phyloP scores from a whole-genome alignment of 2,113 vertebrate species.

The Panurus biarmicus region DNA sequence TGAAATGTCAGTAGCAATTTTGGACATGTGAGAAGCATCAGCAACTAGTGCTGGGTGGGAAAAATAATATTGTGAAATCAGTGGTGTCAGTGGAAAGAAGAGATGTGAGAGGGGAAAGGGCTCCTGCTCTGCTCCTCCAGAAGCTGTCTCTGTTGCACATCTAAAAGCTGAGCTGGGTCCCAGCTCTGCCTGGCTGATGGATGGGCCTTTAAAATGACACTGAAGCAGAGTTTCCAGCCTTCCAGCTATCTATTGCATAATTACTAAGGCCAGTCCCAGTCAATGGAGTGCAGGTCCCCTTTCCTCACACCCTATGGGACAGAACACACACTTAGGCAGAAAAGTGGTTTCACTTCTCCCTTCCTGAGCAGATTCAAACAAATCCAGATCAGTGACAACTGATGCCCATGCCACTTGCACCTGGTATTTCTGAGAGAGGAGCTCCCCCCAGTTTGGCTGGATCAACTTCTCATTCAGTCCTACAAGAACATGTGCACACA shows the following conservation, averaged over 20 bases:
- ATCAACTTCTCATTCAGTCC: neutral
- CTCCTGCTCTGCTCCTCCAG: conserved; percentile 18
- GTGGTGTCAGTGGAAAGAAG: neutral
- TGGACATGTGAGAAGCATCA: conserved; percentile 76
- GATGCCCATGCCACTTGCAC: accelerated
- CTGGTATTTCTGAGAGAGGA: neutral
- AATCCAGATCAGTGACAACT: neutral
- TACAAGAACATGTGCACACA: no score
- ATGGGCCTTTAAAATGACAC: conserved; percentile 64
- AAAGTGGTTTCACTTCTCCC: neutral
- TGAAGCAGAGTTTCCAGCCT: neutral
- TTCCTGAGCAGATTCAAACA: neutral
- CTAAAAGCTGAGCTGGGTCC: conserved; percentile 72
- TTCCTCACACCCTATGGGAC: neutral
- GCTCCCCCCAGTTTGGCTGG: neutral
- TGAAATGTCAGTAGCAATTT: conserved; percentile 92
- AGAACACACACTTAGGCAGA: neutral
- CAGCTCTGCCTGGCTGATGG: conserved; percentile 77
- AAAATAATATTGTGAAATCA: conserved; percentile 61
- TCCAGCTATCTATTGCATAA: neutral
- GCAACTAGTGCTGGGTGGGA: conserved; percentile 55
- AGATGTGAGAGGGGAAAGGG: neutral
- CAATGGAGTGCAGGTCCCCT: neutral
- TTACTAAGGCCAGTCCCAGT: neutral
- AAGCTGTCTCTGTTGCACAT: conserved; percentile 39